Evolutionary conservation across 2,113 vertebrate species (phyloP).

Genomic region (Furnarius figulus): DNA sequence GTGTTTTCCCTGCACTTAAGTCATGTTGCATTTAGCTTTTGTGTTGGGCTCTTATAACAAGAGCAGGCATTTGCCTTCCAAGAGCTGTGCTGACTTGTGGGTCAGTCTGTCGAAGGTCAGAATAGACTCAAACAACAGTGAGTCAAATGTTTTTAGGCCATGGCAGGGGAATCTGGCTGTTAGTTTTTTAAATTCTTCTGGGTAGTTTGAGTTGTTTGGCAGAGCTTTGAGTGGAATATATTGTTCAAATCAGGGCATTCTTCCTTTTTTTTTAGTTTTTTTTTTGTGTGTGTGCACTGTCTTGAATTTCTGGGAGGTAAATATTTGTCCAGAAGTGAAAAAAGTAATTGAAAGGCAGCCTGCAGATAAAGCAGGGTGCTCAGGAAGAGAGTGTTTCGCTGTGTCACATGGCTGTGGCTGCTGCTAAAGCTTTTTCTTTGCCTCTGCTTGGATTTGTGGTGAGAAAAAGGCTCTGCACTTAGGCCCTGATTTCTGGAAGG

Average conservation of each 20-base stretch:
- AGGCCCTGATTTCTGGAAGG: background rate
- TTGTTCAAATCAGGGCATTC: background rate
- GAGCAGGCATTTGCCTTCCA: slow-evolving; percentile 42
- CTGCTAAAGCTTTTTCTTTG: slow-evolving; percentile 9
- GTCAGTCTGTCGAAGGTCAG: slow-evolving; percentile 49
- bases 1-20: background rate
- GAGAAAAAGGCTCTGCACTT: background rate
- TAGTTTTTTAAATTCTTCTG: slow-evolving; percentile 33
- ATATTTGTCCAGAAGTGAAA: slow-evolving; percentile 19
- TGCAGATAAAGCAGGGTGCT: background rate
- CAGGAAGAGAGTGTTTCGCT: background rate
- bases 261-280: background rate
- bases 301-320: slow-evolving; percentile 22
- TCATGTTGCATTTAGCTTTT: slow-evolving; percentile 45
- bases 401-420: background rate
- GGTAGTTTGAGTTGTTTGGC: background rate
- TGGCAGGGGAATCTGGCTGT: background rate
- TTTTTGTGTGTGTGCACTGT: background rate
- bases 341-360: slow-evolving; percentile 9
- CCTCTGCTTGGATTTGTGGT: background rate
- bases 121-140: background rate
- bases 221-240: background rate
- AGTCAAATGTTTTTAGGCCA: slow-evolving; percentile 5
- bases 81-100: slow-evolving; percentile 51
- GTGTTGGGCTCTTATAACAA: background rate